Evolutionary conservation across 2,888 invertebrate genomes (phyloP).

Genomic region (Camptogramma bilineatum): DNA sequence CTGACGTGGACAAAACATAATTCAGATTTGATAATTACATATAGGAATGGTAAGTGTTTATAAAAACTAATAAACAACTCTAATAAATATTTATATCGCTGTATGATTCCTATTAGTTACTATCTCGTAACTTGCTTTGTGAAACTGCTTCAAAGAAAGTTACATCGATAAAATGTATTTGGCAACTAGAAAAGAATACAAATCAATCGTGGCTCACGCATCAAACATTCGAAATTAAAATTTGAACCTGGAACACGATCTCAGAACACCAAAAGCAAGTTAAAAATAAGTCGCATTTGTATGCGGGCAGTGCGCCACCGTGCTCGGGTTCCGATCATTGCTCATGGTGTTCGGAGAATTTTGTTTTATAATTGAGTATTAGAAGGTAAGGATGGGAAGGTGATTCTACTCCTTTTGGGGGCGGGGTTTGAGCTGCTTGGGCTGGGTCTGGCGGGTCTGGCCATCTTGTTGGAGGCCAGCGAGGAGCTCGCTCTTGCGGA

Average conservation of each 20-base stretch:
- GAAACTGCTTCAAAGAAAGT: constrained; percentile 72
- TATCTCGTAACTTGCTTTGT: constrained; percentile 68
- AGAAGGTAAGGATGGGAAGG: constrained; percentile 66
- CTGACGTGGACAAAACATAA: constrained; percentile 48
- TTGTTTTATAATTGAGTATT: constrained; percentile 76
- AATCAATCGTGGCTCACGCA: constrained; percentile 71
- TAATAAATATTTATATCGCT: constrained; percentile 78
- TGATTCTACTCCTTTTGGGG: constrained; percentile 83
- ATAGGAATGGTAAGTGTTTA: constrained; percentile 47
- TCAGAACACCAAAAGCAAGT: constrained; percentile 68
- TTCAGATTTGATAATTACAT: constrained; percentile 52
- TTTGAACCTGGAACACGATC: constrained; percentile 71
- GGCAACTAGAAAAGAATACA: constrained; percentile 82
- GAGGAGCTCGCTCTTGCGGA: constrained; percentile 96
- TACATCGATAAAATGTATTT: constrained; percentile 77
- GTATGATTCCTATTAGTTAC: constrained; percentile 66
- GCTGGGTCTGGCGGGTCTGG: constrained; percentile 70
- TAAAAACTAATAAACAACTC: constrained; percentile 66
- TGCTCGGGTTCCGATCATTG: constrained; percentile 45
- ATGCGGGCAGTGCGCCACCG: constrained; percentile 48
- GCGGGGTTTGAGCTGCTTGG: constrained; percentile 84
- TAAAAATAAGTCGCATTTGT: constrained; percentile 43
- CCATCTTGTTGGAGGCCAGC: constrained; percentile 90
- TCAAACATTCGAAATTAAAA: constrained; percentile 65
- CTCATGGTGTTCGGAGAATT: constrained; percentile 65